Base-by-base conservation (phyloP, 30 jellyfish, hydroid and myxozoan genomes). In the Rhopilema esculentum region DNA sequence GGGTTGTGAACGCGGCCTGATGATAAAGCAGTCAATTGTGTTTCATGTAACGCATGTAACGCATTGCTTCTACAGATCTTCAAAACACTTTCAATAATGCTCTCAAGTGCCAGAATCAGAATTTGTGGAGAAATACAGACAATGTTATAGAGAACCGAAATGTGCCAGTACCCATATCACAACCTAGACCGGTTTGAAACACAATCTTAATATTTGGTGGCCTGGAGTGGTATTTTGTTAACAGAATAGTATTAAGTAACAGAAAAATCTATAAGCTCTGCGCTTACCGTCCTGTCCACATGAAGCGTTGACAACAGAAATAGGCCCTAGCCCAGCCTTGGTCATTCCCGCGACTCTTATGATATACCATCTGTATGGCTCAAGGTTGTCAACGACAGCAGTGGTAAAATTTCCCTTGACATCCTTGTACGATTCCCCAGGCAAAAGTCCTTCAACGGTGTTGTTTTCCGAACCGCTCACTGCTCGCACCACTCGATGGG, bases 271-370 rank as follows among this genome's bases (percentile, higher is more conserved):
- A 2, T 12, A 2, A 40, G 9, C 9, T 9, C 27, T 31, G 16
- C 4, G 22, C 91, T 82, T 86, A 86, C 95, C 90, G 31, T 70
- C 19, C n/a, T 75, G 95, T 48, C 66, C 48, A 50, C 95, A 86
- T 4, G 95, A 75, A 24, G 85, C 89, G 48, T 86, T 86, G 12
- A 77, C 1, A 16, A 52, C 77, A 48, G 70, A 4, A 24, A 27
- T n/a, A 51, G 95, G 95, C 48, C 95, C 95, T 28, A 63, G 72
- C 19, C 89, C 95, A 23, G 69, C 62, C 8, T n/a, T 75, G 1
- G 90, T 86, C 32, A 86, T 25, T 26, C 81, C 89, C 1, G 85
- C 84, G 16, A 86, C 51, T 30, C 95, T 30, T 64, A 86, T 20
- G 22, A 83, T 68, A 67, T 86, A 86, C 95, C 95, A 86, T 24